These are phyloP conservation scores for Magallana nippona DNA, from an alignment of 2,888 invertebrate species.

Conservation along the genomic window DNA sequence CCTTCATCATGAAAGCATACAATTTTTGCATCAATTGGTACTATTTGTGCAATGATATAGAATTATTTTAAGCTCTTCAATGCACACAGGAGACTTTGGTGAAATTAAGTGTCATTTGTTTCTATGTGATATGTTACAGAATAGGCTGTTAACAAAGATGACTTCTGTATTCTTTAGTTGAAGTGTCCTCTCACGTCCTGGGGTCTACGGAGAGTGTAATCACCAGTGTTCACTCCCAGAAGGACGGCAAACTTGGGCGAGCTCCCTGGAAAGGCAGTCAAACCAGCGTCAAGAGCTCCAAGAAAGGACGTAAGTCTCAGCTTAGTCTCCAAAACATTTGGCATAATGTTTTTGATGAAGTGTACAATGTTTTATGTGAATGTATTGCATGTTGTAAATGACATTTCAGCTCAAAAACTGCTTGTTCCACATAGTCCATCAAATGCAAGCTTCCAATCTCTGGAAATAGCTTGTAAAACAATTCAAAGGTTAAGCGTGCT, in stretches of 20 bases:
- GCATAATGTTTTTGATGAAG: not conserved
- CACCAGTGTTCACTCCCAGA: conserved; percentile 53
- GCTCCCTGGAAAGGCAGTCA: conserved; percentile 67
- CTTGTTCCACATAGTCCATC: not conserved
- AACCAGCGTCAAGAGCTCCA: conserved; percentile 64
- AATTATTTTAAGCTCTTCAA: too few relatives aligned
- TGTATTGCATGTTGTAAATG: not conserved
- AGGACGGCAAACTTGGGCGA: conserved; percentile 51
- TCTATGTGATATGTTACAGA: too few relatives aligned
- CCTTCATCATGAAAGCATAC: too few relatives aligned
- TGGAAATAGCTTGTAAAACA: conserved; percentile 29
- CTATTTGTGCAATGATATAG: too few relatives aligned
- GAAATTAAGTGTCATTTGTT: too few relatives aligned
- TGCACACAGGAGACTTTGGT: too few relatives aligned
- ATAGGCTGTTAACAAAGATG: too few relatives aligned
- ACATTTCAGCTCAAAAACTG: not conserved
- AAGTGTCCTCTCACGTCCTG: conserved; percentile 53
- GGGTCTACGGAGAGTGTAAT: conserved; percentile 64
- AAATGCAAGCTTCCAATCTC: not conserved
- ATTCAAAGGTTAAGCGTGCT: conserved; percentile 21
- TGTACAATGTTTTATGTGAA: not conserved
- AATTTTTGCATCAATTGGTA: too few relatives aligned
- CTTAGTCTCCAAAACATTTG: not conserved
- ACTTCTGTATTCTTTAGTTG: not conserved
- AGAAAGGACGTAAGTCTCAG: conserved; percentile 62